Conservation (phyloP, 2,888 invertebrate genomes). For the Drosophila tripunctata region DNA sequence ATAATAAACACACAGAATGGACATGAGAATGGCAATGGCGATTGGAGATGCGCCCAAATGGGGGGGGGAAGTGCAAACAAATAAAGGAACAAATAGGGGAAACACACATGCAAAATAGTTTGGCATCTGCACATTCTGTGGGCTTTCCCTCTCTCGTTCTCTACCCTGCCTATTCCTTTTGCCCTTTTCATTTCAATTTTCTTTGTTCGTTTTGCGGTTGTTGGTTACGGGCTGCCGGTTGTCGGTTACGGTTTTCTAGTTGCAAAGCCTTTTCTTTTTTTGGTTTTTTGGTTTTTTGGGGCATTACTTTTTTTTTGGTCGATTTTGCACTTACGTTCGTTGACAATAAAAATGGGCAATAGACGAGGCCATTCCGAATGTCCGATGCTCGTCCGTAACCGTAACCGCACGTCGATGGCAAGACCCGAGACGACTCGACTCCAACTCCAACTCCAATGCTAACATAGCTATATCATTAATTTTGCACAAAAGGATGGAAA, state of each 20-base stretch:
- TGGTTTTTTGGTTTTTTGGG: conserved; percentile 29
- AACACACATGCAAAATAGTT: conserved; percentile 67
- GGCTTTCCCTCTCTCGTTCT: neutral
- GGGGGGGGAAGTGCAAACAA: conserved; percentile 20
- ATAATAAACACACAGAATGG: conserved; percentile 62
- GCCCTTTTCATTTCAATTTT: conserved; percentile 64
- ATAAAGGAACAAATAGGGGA: conserved; percentile 16
- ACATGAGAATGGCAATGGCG: conserved; percentile 6
- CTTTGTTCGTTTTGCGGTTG: conserved; percentile 65
- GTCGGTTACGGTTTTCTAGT: conserved; percentile 7
- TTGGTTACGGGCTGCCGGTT: conserved; percentile 13
- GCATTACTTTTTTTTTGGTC: conserved; percentile 69
- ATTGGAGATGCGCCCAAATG: neutral
- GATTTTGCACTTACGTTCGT: conserved; percentile 60
- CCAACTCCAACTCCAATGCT: neutral
- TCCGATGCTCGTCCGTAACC: conserved; percentile 7
- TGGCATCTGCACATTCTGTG: conserved; percentile 46
- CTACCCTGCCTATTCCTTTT: no score
- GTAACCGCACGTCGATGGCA: conserved; percentile 44
- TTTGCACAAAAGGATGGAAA: conserved; percentile 62
- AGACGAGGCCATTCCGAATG: conserved; percentile 54
- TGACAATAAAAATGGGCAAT: conserved; percentile 77
- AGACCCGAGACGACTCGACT: neutral
- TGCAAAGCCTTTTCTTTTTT: conserved; percentile 28
- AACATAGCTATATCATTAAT: conserved; percentile 65